phyloP scores from a whole-genome alignment of 2,888 invertebrate species.

The Megastigmus dorsalis region DNA sequence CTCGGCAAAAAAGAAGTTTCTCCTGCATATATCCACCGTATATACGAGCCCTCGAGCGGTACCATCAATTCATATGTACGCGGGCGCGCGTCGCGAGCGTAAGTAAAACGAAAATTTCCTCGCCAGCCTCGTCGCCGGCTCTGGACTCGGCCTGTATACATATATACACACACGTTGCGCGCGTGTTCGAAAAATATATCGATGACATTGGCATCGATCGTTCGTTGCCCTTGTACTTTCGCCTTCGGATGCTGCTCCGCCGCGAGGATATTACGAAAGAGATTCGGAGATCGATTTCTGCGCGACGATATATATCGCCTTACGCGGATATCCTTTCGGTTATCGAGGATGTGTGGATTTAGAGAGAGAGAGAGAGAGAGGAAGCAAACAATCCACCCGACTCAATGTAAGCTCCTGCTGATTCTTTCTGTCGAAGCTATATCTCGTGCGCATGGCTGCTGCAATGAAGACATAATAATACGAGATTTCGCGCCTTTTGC shows the following conservation, averaged over 20 bases:
- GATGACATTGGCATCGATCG: constrained; percentile 37
- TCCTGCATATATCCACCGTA: background rate
- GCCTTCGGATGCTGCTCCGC: constrained; percentile 4
- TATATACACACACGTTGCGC: background rate
- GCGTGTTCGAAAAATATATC: constrained; percentile 14
- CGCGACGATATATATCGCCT: background rate
- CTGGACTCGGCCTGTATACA: too few species aligned
- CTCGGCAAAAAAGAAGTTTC: background rate
- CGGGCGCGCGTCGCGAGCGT: too few species aligned
- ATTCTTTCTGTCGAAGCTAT: background rate
- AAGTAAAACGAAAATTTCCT: background rate
- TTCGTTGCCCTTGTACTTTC: constrained; percentile 40
- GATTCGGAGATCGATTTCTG: constrained; percentile 14
- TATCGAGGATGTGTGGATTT: background rate
- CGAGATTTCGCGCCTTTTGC: background rate
- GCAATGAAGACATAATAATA: background rate
- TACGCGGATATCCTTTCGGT: too few species aligned
- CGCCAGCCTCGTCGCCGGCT: too few species aligned
- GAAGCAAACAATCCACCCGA: background rate
- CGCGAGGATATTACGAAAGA: too few species aligned
- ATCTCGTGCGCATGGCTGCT: background rate
- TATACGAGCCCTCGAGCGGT: too few species aligned
- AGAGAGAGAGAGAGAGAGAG: background rate
- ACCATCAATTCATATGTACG: too few species aligned
- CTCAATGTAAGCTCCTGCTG: background rate